Evolutionary conservation across 2,888 invertebrate genomes (phyloP).

Genomic region (Drosophila mettleri): DNA sequence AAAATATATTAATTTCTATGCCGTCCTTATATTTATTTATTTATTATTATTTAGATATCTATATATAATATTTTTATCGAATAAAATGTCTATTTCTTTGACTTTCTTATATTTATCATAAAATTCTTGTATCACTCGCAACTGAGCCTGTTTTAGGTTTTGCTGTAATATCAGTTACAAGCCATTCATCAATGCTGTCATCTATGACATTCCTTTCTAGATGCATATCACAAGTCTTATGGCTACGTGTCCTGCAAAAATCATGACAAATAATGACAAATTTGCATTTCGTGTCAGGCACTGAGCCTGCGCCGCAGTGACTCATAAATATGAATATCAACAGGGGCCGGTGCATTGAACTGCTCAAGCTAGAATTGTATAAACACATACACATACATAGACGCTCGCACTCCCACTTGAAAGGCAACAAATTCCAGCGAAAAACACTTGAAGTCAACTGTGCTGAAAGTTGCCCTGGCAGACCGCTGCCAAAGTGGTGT

Average conservation of each 20-base stretch:
- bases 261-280: conserved; percentile 74
- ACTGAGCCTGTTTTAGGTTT: neutral
- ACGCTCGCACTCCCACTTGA: conserved; percentile 14
- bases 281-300: conserved; percentile 65
- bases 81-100: no score
- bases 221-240: conserved; percentile 34
- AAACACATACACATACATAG: neutral
- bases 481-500: conserved; percentile 6
- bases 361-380: conserved; percentile 28
- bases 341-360: conserved; percentile 60
- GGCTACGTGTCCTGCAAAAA: conserved; percentile 53
- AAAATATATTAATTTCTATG: no score
- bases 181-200: conserved; percentile 47
- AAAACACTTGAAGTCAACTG: conserved; percentile 46
- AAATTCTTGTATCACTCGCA: neutral
- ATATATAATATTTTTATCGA: no score
- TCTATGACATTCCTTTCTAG: conserved; percentile 38
- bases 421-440: conserved; percentile 38
- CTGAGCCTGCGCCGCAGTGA: conserved; percentile 44
- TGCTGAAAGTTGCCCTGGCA: conserved; percentile 28
- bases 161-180: neutral
- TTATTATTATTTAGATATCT: no score
- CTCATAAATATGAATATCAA: conserved; percentile 70
- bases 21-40: no score
- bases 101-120: neutral